phyloP scores from a whole-genome alignment of 2,113 vertebrate species.

The human region GRCh38 chr14:86803501-86804000 shows the following conservation, averaged over 20 bases:
- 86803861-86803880: background rate
- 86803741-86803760: background rate
- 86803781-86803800: background rate
- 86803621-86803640: background rate
- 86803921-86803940: background rate
- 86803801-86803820: background rate
- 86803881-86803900: background rate
- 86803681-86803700: background rate
- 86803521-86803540: background rate
- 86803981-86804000: background rate
- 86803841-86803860: background rate
- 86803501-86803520: background rate
- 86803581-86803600: background rate
- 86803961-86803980: background rate
- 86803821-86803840: background rate
- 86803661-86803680: background rate
- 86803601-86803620: background rate
- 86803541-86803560: background rate
- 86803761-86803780: too few relatives aligned
- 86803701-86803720: background rate
- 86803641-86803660: background rate
- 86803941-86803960: background rate
- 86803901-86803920: background rate
- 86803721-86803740: background rate
- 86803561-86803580: background rate